Conservation (phyloP, 2,888 invertebrate genomes). For the Terebella lapidaria region DNA sequence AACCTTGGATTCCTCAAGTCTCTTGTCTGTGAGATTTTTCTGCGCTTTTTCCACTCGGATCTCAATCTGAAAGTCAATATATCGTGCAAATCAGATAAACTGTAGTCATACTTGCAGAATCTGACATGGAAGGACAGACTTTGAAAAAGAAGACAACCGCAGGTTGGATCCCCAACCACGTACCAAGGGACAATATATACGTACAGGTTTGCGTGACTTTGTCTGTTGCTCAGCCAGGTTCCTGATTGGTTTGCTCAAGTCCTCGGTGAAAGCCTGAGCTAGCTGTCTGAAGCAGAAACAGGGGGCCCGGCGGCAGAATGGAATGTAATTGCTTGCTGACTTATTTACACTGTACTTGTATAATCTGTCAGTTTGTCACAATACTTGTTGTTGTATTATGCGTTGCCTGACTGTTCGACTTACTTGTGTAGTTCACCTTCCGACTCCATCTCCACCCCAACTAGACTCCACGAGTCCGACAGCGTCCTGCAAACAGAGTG, state of each 20-base stretch:
- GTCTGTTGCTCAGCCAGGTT: constrained; percentile 60
- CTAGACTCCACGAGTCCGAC: constrained; percentile 85
- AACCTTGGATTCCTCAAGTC: constrained; percentile 75
- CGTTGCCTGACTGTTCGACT: no score
- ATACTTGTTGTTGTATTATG: no score
- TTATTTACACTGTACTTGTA: no score
- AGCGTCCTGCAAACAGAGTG: constrained; percentile 59
- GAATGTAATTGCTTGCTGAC: no score
- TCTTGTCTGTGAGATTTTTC: constrained; percentile 76
- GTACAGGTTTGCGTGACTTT: constrained; percentile 59
- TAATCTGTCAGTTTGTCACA: no score
- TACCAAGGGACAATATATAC: constrained; percentile 20
- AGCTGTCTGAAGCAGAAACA: constrained; percentile 63
- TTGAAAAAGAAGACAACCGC: no score
- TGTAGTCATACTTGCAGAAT: no score
- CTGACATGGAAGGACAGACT: no score
- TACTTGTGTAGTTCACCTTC: constrained; percentile 83
- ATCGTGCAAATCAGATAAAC: no score
- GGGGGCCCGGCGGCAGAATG: no score
- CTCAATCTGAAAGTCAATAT: constrained; percentile 58
- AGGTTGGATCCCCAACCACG: no score
- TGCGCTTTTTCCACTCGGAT: constrained; percentile 75
- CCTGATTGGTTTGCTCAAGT: constrained; percentile 81
- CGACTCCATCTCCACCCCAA: constrained; percentile 86
- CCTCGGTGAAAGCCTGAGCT: constrained; percentile 74